Percentiles rank a stretch among this genome's conserved stretches.
Conservation (phyloP, 1,140 invertebrate genomes). For the Heliconius hewitsoni region DNA sequence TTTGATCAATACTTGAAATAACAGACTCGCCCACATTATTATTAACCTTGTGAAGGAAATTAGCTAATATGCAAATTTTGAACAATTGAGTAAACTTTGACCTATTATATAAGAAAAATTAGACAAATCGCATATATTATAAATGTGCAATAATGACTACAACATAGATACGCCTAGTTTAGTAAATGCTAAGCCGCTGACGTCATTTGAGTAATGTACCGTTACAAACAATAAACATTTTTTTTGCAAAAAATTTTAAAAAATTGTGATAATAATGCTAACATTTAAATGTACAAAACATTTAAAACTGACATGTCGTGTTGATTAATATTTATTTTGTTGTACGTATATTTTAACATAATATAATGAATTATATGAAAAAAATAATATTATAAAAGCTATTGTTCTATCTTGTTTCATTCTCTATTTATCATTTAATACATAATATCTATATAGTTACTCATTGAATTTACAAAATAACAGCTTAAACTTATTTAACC, state of each 20-base stretch:
- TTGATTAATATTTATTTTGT: too few relatives aligned
- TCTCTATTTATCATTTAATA: not conserved
- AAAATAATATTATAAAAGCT: not conserved
- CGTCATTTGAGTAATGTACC: not conserved
- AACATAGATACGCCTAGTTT: not conserved
- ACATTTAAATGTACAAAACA: not conserved
- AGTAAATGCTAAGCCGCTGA: not conserved
- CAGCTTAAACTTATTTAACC: too few relatives aligned
- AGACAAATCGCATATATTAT: conserved; percentile 18
- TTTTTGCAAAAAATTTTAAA: not conserved
- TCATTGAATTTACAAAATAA: too few relatives aligned
- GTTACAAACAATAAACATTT: not conserved
- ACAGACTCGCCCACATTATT: conserved; percentile 31
- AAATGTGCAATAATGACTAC: conserved; percentile 12
- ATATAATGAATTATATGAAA: too few relatives aligned
- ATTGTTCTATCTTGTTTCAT: not conserved
- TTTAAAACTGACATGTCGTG: not conserved
- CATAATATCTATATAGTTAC: not conserved
- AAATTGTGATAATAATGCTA: too few relatives aligned
- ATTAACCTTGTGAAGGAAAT: conserved; percentile 40
- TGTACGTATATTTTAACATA: too few relatives aligned
- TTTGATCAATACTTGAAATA: conserved; percentile 24
- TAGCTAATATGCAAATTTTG: conserved; percentile 41
- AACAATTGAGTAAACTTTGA: conserved; percentile 50
- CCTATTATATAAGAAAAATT: conserved; percentile 43